These are phyloP conservation scores for Sarotherodon lohbergeri DNA, from an alignment of 2,113 vertebrate species.

Conservation along the genomic window DNA sequence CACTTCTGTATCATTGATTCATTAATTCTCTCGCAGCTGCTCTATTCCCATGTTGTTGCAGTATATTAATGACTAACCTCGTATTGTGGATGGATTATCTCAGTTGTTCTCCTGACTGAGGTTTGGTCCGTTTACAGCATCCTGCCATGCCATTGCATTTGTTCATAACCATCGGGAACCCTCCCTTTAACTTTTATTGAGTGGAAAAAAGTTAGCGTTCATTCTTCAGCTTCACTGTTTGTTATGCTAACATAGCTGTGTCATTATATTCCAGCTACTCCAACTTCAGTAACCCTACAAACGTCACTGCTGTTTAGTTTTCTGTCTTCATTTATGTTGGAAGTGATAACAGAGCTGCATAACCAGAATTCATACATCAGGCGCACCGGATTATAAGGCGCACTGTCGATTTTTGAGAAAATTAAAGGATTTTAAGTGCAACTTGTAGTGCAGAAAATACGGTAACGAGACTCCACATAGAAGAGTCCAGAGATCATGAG, in stretches of 20 bases:
- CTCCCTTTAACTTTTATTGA: neutral
- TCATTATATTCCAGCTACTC: neutral
- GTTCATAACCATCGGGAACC: neutral
- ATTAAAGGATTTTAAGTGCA: accelerated
- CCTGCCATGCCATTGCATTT: accelerated
- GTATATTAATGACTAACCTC: neutral
- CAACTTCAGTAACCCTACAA: neutral
- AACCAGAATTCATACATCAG: neutral
- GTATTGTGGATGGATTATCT: neutral
- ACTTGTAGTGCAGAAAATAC: accelerated
- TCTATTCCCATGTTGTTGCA: neutral
- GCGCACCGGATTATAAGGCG: accelerated
- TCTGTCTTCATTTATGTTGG: neutral
- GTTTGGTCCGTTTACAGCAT: neutral
- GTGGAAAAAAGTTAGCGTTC: accelerated
- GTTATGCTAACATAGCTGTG: neutral
- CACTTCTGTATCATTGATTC: no score
- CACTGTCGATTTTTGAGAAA: neutral
- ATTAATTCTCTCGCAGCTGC: no score
- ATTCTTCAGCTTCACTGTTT: neutral
- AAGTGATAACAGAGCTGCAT: neutral
- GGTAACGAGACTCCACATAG: neutral
- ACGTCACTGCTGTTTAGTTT: neutral
- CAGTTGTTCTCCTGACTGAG: neutral
- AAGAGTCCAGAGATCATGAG: neutral